A percentile compares a stretch with the other conserved stretches of the same genome.
Evolutionary conservation across 2,113 vertebrate species (phyloP).

Genomic region (Solenodon paradoxus): DNA sequence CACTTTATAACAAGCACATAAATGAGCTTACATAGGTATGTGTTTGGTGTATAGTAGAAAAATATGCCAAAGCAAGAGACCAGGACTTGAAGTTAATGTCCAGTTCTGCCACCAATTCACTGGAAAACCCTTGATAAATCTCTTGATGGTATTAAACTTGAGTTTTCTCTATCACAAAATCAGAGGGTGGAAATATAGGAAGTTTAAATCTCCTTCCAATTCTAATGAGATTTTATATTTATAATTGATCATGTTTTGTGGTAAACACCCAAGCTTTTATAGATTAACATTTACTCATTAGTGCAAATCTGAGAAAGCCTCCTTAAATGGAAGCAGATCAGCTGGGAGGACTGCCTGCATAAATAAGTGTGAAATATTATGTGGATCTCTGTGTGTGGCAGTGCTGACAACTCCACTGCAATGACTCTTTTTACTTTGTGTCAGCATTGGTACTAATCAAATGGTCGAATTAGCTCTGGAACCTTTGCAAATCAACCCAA

Average conservation of each 20-base stretch:
- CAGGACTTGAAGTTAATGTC: not conserved
- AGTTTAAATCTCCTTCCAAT: not conserved
- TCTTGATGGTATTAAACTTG: not conserved
- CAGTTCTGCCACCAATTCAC: not conserved
- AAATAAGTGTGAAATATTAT: not conserved
- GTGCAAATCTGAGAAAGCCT: not conserved
- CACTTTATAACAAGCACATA: not conserved
- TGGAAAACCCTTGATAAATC: not conserved
- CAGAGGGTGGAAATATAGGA: not conserved
- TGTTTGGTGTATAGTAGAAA: not conserved
- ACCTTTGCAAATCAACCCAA: not conserved
- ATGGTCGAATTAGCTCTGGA: not conserved
- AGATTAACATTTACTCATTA: not conserved
- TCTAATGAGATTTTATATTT: not conserved
- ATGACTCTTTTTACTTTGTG: not conserved
- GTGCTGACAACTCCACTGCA: not conserved
- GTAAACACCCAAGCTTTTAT: not conserved
- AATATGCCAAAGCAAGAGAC: not conserved
- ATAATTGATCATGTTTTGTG: not conserved
- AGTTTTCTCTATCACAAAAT: slow-evolving; percentile 30
- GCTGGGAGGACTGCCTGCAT: not conserved
- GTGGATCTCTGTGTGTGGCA: not conserved
- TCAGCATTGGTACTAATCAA: not conserved
- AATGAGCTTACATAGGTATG: not conserved
- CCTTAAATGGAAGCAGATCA: not conserved